phyloP scores from a whole-genome alignment of 2,113 vertebrate species.

The Pangasianodon gigas region DNA sequence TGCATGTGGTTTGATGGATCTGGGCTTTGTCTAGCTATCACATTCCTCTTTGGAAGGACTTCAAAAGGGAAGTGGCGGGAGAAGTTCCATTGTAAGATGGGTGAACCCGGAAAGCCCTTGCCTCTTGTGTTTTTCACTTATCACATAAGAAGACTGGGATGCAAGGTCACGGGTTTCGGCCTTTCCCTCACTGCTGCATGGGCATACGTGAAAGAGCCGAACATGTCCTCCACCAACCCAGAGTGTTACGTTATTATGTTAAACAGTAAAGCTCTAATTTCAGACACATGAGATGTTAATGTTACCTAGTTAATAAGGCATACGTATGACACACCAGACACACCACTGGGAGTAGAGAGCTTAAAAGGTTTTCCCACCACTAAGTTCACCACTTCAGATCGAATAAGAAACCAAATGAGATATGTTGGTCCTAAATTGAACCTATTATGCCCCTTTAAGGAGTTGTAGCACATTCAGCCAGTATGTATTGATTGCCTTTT shows the following conservation, averaged over 20 bases:
- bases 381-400: neutral
- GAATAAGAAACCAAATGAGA: neutral
- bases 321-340: neutral
- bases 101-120: conserved; percentile 49
- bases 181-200: conserved; percentile 36
- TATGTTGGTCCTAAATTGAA: conserved; percentile 7
- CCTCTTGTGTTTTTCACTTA: conserved; percentile 54
- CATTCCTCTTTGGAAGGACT: conserved; percentile 48
- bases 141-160: conserved; percentile 45
- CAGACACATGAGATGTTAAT: conserved; percentile 11
- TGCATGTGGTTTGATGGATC: conserved; percentile 53
- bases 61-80: conserved; percentile 50
- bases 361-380: neutral
- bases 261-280: neutral
- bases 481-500: conserved; percentile 64
- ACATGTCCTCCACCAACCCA: neutral
- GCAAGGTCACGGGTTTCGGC: conserved; percentile 37
- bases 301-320: neutral
- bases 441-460: conserved; percentile 18
- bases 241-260: neutral
- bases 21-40: conserved; percentile 47
- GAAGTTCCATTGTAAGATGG: conserved; percentile 45
- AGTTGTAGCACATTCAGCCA: conserved; percentile 58
- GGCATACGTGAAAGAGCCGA: neutral
- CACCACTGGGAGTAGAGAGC: neutral